phyloP scores from a whole-genome alignment of 2,888 invertebrate species.

The Plusia festucae region DNA sequence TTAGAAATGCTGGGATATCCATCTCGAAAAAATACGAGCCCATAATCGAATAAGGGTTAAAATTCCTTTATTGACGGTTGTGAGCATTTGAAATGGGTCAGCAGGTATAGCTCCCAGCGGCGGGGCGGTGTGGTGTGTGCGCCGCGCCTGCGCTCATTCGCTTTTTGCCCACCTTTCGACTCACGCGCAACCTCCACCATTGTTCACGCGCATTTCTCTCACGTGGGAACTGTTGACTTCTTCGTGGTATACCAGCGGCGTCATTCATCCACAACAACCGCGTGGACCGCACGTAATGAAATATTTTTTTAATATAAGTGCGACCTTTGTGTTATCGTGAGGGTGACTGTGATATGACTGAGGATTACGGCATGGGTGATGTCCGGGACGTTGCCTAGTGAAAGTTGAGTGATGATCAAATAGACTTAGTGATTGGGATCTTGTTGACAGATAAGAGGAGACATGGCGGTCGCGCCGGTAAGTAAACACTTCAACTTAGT shows the following conservation, averaged over 20 bases:
- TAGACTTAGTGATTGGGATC: conserved; percentile 77
- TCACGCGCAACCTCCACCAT: conserved; percentile 85
- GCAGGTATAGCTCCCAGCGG: conserved; percentile 75
- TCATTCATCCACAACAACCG: conserved; percentile 72
- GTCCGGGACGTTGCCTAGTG: conserved; percentile 68
- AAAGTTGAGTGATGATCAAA: conserved; percentile 85
- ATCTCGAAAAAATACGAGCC: conserved; percentile 10
- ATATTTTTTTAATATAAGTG: conserved; percentile 58
- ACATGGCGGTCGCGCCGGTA: conserved; percentile 81
- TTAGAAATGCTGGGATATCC: conserved; percentile 17
- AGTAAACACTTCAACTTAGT: conserved; percentile 61
- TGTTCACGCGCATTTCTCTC: conserved; percentile 85
- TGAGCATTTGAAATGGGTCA: conserved; percentile 81
- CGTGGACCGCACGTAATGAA: conserved; percentile 75
- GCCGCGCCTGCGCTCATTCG: conserved; percentile 79
- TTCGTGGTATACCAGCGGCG: conserved; percentile 80
- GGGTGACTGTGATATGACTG: conserved; percentile 71
- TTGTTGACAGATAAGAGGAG: conserved; percentile 74
- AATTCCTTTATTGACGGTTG: conserved; percentile 65
- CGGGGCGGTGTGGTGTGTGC: conserved; percentile 60
- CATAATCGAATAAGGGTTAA: conserved; percentile 52
- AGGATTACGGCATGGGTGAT: conserved; percentile 76
- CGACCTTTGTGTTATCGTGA: conserved; percentile 65
- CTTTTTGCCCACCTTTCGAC: conserved; percentile 89
- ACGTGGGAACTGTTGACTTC: conserved; percentile 83